Evolutionary conservation across 2,113 vertebrate genomes (phyloP), one percentile per base, ranked within the genome.

Genomic region (Solea solea): DNA sequence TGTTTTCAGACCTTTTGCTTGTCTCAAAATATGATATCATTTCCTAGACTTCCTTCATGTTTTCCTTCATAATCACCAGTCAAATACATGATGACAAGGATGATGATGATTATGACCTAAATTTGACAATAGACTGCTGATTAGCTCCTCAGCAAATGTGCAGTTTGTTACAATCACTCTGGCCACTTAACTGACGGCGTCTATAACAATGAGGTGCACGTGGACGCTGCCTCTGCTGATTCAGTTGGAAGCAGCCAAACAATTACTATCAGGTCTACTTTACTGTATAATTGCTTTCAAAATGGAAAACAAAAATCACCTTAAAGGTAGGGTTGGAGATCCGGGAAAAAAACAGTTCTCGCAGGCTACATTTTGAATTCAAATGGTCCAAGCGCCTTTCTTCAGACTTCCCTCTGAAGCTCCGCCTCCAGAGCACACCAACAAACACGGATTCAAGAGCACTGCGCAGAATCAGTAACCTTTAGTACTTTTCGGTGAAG

Each of bases 281-380:
- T 59, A 27, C 13, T 39, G 70, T 28, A 8, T 67, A 49, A 67
- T 40, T 56, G 13, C 66, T 64, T 64, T 80, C 59, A 67, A 72
- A 83, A 70, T 61, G 69, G 49, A 73, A 77, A 80, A 50, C 44
- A 61, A 21, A 59, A 48, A 76, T 41, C n/a, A 65, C 45, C 21
- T 21, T 21, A 21, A 21, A 21, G 21, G 21, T 21, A 21, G 21
- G 21, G 21, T 21, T 21, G 21, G 21, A 21, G 21, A 21, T 21
- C 21, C 21, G 21, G 21, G 21, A 21, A 21, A 21, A 21, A n/a
- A n/a, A n/a, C n/a, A n/a, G n/a, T n/a, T n/a, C n/a, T n/a, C n/a
- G n/a, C n/a, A n/a, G 21, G 21, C 21, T 21, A 21, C 1, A 21
- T 21, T 21, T n/a, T n/a, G n/a, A n/a, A n/a, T n/a, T n/a, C n/a